Conservation (phyloP, 2,113 vertebrate genomes). For the Gobio gobio region DNA sequence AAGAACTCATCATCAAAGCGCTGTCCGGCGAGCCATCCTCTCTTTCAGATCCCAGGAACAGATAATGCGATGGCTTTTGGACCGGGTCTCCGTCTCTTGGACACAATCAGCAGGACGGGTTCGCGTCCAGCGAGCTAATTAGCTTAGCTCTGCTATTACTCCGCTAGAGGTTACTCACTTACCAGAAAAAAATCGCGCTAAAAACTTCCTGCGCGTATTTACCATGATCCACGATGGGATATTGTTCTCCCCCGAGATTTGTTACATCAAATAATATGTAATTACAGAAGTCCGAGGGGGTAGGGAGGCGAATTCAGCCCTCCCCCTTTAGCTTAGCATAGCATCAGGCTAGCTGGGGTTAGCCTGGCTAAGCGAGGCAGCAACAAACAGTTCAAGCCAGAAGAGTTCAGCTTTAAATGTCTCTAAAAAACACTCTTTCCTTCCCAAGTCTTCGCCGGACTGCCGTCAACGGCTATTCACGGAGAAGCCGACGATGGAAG, state of each 20-base stretch:
- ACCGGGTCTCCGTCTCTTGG: conserved; percentile 50
- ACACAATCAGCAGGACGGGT: conserved; percentile 50
- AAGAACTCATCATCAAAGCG: conserved; percentile 98
- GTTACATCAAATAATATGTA: conserved; percentile 5
- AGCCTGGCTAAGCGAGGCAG: conserved; percentile 60
- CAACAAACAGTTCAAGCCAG: conserved; percentile 70
- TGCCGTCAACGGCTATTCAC: not conserved
- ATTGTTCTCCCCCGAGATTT: conserved; percentile 5
- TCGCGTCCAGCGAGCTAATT: conserved; percentile 62
- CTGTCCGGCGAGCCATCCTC: conserved; percentile 90
- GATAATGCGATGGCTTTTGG: conserved; percentile 41
- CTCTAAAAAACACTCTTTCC: conserved; percentile 61
- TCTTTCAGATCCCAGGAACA: conserved; percentile 85
- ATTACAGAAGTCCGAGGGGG: conserved; percentile 26
- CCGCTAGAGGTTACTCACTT: conserved; percentile 42
- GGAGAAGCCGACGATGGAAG: conserved; percentile 33
- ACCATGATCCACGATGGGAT: conserved; percentile 34
- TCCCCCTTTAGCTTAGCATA: conserved; percentile 61
- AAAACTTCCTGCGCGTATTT: conserved; percentile 24
- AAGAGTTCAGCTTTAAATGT: conserved; percentile 56
- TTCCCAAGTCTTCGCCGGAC: conserved; percentile 55
- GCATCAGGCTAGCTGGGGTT: conserved; percentile 62
- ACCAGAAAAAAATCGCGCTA: conserved; percentile 4
- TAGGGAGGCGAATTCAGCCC: conserved; percentile 48
- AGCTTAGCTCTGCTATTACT: conserved; percentile 44